Conservation (phyloP, 1,140 invertebrate species). For the Euura lappo region DNA sequence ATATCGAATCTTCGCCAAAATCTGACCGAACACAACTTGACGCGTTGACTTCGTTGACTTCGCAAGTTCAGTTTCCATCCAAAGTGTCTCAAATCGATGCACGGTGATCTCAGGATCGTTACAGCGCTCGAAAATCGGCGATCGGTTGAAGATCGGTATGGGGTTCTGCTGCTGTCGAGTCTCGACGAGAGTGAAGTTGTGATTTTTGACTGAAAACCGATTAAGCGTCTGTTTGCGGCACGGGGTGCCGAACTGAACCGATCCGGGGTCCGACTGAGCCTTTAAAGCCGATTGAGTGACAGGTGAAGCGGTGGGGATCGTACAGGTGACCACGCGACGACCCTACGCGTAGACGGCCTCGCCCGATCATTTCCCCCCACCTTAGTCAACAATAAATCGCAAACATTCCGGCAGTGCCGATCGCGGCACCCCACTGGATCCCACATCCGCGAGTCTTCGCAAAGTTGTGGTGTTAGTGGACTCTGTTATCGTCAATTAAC, state of each 20-base stretch:
- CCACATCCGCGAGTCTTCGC: neutral
- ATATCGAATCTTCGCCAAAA: too few relatives aligned
- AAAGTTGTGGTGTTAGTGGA: neutral
- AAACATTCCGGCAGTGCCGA: neutral
- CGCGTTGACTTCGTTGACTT: too few relatives aligned
- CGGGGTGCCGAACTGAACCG: slow-evolving; percentile 32
- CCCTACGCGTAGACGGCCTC: neutral
- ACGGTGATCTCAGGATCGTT: too few relatives aligned
- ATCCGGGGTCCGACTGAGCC: slow-evolving; percentile 21
- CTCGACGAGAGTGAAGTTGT: too few relatives aligned
- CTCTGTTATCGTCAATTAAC: neutral
- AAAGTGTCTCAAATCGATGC: too few relatives aligned
- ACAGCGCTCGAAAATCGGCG: too few relatives aligned
- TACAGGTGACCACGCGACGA: neutral
- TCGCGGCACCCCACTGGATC: neutral
- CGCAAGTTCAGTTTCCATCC: too few relatives aligned
- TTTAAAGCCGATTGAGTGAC: slow-evolving; percentile 35
- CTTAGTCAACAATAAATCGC: neutral
- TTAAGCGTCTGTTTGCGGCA: slow-evolving; percentile 23
- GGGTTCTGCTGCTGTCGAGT: too few relatives aligned
- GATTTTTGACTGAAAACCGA: slow-evolving; percentile 7
- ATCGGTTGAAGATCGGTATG: too few relatives aligned
- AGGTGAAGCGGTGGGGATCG: slow-evolving; percentile 28
- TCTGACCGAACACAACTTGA: too few relatives aligned
- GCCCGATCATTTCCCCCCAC: neutral